Evolutionary conservation across 2,113 vertebrate species (phyloP), one percentile per base, ranked within the genome.

Genomic region (Alexandromys fortis): DNA sequence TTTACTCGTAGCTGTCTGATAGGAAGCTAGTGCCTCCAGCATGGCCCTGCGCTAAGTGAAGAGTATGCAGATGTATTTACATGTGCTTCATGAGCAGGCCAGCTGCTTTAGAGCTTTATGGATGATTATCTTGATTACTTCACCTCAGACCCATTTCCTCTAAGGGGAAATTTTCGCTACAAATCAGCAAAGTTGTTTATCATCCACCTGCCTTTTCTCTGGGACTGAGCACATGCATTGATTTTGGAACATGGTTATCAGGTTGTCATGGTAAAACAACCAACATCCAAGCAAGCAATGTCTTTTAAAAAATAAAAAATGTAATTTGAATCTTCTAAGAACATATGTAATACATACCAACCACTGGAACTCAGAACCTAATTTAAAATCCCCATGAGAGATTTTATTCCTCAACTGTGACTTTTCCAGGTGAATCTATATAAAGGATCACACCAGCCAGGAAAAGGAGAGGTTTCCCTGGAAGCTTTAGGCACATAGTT

Each of bases 231-330:
- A 82, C 5, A 95, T 61, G 67, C 85, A 98, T 97, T 96, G 92
- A 98, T 98, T 98, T 97, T 96, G 89, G 75, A 97, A 90, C 90
- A 90, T 9, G 7, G 65, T 97, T 97, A 98, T 95, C 97, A 97
- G 95, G 98, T 97, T 97, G 97, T 97, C 87, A 92, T 94, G 67
- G 92, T 96, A 98, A 97, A 97, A 96, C 91, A 97, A 68, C 35
- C 97, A 96, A 96, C 70, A 95, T 94, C 87, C 86, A 68, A 97
- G 96, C 96, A 97, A 97, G 97, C 88, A 68, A n/a, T 89, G 30
- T 91, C 86, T 96, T 86, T 90, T 61, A 58, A 96, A 95, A 95
- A 12, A 49, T 95, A 96, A 52, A 93, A 97, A 96, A 94, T 45
- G 49, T 38, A 91, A 45, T 42, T 89, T 38, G 35, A 42, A 26